Evolutionary conservation across 2,888 invertebrate genomes (phyloP).

Genomic region (Agrochola lychnidis): DNA sequence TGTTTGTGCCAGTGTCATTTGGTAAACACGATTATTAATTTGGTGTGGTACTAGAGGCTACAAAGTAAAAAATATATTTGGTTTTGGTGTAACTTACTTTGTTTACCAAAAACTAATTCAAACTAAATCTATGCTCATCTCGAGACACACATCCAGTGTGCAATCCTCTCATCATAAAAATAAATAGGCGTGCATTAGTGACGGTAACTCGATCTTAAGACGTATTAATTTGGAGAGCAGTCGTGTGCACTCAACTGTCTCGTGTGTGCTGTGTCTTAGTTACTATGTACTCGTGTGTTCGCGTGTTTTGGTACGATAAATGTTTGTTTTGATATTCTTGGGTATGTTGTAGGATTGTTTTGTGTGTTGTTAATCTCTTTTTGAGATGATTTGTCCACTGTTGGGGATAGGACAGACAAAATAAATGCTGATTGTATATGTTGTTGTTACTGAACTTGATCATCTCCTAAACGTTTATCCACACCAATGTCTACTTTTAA

Average conservation of each 20-base stretch:
- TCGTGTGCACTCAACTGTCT: slow-evolving; percentile 62
- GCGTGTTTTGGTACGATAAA: slow-evolving; percentile 32
- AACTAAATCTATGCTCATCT: neutral
- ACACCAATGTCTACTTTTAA: neutral
- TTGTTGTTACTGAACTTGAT: neutral
- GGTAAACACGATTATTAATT: neutral
- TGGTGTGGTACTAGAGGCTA: neutral
- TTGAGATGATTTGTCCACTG: neutral
- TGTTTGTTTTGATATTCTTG: slow-evolving; percentile 41
- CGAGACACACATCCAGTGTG: slow-evolving; percentile 40
- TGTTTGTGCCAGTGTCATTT: neutral
- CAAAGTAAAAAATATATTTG: neutral
- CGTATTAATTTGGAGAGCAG: slow-evolving; percentile 72
- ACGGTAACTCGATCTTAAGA: slow-evolving; percentile 74
- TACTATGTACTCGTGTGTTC: slow-evolving; percentile 28
- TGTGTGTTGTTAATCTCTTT: neutral
- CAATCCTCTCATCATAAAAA: slow-evolving; percentile 63
- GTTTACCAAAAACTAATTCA: neutral
- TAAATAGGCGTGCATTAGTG: slow-evolving; percentile 74
- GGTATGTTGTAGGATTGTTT: neutral
- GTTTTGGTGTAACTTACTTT: neutral
- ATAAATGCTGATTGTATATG: neutral
- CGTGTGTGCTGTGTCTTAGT: slow-evolving; percentile 49
- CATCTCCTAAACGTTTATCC: neutral
- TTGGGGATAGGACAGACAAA: neutral